Evolutionary conservation across 1,140 invertebrate species (phyloP).

Genomic region (Leptestheria dahalacensis): DNA sequence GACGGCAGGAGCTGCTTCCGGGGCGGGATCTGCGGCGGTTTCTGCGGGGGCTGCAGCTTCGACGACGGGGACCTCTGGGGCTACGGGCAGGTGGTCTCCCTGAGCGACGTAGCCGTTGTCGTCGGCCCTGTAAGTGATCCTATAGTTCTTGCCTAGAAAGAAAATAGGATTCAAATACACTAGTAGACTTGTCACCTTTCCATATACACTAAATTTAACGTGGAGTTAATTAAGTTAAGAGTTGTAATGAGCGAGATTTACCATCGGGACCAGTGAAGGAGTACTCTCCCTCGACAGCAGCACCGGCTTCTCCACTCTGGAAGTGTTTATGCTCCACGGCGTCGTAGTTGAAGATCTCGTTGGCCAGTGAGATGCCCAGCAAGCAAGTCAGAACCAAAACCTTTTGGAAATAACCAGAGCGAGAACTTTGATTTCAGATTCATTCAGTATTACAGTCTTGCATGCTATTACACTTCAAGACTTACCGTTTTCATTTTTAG

Average conservation of each 20-base stretch:
- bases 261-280: too few species aligned
- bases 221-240: too few species aligned
- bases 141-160: constrained; percentile 12
- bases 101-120: constrained; percentile 13
- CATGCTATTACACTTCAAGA: too few species aligned
- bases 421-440: too few species aligned
- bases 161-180: neutral
- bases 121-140: constrained; percentile 11
- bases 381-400: neutral
- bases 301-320: neutral
- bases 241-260: neutral
- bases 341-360: constrained; percentile 7
- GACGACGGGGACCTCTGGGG: constrained; percentile 10
- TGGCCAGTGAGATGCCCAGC: neutral
- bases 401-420: too few species aligned
- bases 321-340: neutral
- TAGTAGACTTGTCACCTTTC: too few species aligned
- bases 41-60: too few species aligned
- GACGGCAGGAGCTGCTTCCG: neutral
- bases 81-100: constrained; percentile 15
- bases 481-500: too few species aligned
- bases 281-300: constrained; percentile 5
- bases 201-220: too few species aligned
- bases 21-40: neutral
- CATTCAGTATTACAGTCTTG: too few species aligned